These are phyloP conservation scores for Ischnura elegans DNA, from an alignment of 2,888 invertebrate species.

Conservation along the genomic window DNA sequence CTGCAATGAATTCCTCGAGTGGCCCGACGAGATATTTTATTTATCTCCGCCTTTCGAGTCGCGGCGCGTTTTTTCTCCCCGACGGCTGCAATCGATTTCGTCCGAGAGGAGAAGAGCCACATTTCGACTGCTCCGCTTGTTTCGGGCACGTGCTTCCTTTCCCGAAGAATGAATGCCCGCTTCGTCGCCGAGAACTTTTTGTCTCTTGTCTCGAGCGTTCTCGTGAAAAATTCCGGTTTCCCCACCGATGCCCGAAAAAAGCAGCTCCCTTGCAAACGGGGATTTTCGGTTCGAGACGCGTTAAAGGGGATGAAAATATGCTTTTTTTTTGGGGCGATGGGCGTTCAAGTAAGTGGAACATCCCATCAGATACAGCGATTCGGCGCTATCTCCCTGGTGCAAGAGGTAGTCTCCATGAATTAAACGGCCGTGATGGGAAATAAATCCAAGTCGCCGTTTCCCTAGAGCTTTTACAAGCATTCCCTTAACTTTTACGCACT, in stretches of 20 bases:
- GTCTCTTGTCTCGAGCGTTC: background rate
- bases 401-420: too few relatives aligned
- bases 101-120: background rate
- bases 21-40: background rate
- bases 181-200: background rate
- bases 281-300: background rate
- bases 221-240: background rate
- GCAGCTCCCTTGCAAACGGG: background rate
- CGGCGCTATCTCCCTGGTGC: background rate
- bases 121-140: background rate
- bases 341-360: background rate
- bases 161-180: background rate
- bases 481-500: too few relatives aligned
- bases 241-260: background rate
- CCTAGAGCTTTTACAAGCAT: too few relatives aligned
- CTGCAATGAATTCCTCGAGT: background rate
- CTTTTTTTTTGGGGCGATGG: too few relatives aligned
- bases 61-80: background rate
- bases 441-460: too few relatives aligned
- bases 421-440: too few relatives aligned
- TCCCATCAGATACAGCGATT: background rate
- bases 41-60: background rate
- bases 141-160: background rate
- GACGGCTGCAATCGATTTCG: conserved; percentile 6
- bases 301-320: background rate